Evolutionary conservation across 2,113 vertebrate genomes (phyloP).

Genomic region (Micromys minutus): DNA sequence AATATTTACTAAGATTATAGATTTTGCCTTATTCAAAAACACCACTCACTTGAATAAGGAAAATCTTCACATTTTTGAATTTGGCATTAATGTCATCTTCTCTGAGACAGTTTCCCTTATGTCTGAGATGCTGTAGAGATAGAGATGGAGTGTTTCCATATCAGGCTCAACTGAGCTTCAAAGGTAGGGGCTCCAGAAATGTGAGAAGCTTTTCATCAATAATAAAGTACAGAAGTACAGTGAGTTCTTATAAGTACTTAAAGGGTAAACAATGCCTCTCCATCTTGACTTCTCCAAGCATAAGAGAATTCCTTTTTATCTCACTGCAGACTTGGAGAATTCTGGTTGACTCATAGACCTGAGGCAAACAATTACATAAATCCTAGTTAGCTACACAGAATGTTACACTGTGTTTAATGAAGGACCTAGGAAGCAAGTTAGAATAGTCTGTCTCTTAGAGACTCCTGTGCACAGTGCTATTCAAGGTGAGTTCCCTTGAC

Average conservation of each 20-base stretch:
- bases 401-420: slow-evolving; percentile 73
- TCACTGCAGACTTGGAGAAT: slow-evolving; percentile 46
- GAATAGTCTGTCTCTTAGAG: slow-evolving; percentile 75
- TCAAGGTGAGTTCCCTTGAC: slow-evolving; percentile 83
- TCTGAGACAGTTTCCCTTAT: slow-evolving; percentile 56
- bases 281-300: slow-evolving; percentile 18
- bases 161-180: slow-evolving; percentile 50
- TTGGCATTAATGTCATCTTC: slow-evolving; percentile 66
- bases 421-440: slow-evolving; percentile 72
- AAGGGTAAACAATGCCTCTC: not conserved
- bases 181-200: slow-evolving; percentile 14
- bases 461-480: slow-evolving; percentile 76
- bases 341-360: slow-evolving; percentile 70
- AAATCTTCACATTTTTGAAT: slow-evolving; percentile 79
- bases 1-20: slow-evolving; percentile 89
- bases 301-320: slow-evolving; percentile 6
- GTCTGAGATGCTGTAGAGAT: slow-evolving; percentile 64
- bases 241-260: not conserved
- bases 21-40: slow-evolving; percentile 85
- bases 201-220: slow-evolving; percentile 25
- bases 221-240: slow-evolving; percentile 65
- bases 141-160: slow-evolving; percentile 25
- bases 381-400: slow-evolving; percentile 73
- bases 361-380: slow-evolving; percentile 71
- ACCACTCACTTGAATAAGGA: slow-evolving; percentile 82